Evolutionary conservation across 2,797 vertebrate species (phyloP), one percentile per base, ranked within the genome.

Genomic region (Momotus momota): DNA sequence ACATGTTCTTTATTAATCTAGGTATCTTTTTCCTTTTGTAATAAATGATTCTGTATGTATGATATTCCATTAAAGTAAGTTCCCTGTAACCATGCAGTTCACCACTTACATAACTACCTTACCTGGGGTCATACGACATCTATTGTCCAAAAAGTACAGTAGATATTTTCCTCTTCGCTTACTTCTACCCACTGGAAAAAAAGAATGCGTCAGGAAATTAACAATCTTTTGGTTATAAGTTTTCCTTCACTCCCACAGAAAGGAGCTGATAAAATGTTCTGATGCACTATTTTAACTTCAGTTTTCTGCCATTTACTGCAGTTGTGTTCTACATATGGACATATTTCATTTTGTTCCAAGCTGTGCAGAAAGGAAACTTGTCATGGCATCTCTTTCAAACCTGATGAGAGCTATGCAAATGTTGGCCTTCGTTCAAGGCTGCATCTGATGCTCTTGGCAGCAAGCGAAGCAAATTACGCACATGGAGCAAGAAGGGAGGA

Each of bases 141-240:
- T 96, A 61, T 95, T 90, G 93, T 97, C 97, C 94, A 96, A 92
- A 95, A 97, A 96, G 35, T 93, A 97, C 41, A 97, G 81, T 43
- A 96, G 94, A 89, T 85, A 90, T 93, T 97, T 97, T 90, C 96
- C 95, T 97, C 94, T 96, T 64, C 97, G 77, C 17, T 96, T 89
- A 83, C 77, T 82, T 88, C 94, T 93, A 93, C 57, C 67, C 35
- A 41, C 55, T 97, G 90, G 25, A 64, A 45, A 35, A 40, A 70
- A 79, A 82, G 43, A 85, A 57, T 27, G 18, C 49, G 25, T 65
- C 86, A 83, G 85, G 71, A 92, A 91, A 95, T 90, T 92, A 94
- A 66, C 38, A 80, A 80, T 91, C 75, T 84, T 95, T 90, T 91
- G 20, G 1, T 90, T 90, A 58, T 10, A 86, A 58, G 12, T 57